A percentile compares a stretch with the other conserved stretches of the same genome.
phyloP scores from a whole-genome alignment of 1,140 invertebrate species.

The Drosophila serrata region DNA sequence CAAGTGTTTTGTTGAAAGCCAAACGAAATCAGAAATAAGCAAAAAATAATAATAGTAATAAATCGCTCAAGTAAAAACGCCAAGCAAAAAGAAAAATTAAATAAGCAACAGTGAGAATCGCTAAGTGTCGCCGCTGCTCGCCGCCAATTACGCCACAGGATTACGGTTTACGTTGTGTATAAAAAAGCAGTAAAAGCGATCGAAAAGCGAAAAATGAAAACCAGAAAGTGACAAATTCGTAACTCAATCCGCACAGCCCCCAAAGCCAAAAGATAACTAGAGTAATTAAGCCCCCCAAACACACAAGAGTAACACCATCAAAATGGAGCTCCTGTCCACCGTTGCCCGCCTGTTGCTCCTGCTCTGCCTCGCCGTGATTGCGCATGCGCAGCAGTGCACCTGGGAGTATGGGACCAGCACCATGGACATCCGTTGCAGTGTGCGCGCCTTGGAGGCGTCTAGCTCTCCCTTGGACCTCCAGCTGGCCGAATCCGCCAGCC shows the following conservation, averaged over 20 bases:
- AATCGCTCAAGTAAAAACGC: constrained; percentile 12
- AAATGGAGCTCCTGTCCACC: constrained; percentile 8
- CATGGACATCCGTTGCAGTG: constrained; percentile 86
- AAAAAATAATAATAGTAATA: not conserved
- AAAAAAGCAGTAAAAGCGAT: constrained; percentile 51
- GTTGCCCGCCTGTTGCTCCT: constrained; percentile 56
- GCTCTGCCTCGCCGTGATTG: constrained; percentile 5
- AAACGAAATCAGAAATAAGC: constrained; percentile 12
- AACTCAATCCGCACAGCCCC: constrained; percentile 25
- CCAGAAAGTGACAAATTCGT: constrained; percentile 72
- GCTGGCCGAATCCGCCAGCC: constrained; percentile 88
- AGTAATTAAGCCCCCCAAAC: constrained; percentile 1
- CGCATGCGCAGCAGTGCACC: constrained; percentile 83
- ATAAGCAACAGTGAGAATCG: constrained; percentile 43
- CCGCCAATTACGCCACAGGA: constrained; percentile 53
- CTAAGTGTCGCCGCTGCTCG: constrained; percentile 34
- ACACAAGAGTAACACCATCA: not conserved
- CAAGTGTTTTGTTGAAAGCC: constrained; percentile 13
- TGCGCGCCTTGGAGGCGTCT: constrained; percentile 86
- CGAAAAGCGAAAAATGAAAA: constrained; percentile 79
- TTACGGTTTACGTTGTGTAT: constrained; percentile 71
- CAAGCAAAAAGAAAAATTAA: too few relatives aligned
- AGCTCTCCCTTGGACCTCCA: constrained; percentile 86
- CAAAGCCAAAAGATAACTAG: constrained; percentile 36
- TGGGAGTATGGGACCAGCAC: constrained; percentile 84